phyloP scores from a whole-genome alignment of 2,797 vertebrate genomes.

The Amphiprion clarkii region DNA sequence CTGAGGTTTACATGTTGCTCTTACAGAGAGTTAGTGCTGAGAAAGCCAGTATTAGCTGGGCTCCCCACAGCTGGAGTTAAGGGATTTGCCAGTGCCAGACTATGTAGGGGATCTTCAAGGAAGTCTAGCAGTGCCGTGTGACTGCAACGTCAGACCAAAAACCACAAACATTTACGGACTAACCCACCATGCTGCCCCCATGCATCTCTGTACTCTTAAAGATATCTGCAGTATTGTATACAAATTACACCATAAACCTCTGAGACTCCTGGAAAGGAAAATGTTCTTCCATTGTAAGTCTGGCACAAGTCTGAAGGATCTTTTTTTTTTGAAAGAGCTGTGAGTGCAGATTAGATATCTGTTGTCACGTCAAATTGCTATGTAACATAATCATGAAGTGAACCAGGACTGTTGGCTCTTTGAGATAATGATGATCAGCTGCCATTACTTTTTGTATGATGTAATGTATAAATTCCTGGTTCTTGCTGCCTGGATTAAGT shows the following conservation, averaged over 20 bases:
- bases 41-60: slow-evolving; percentile 60
- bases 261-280: slow-evolving; percentile 62
- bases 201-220: slow-evolving; percentile 48
- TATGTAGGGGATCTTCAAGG: slow-evolving; percentile 66
- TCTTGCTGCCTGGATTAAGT: slow-evolving; percentile 20
- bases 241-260: slow-evolving; percentile 70
- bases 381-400: slow-evolving; percentile 41
- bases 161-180: slow-evolving; percentile 70
- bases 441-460: slow-evolving; percentile 32
- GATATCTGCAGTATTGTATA: slow-evolving; percentile 65
- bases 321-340: slow-evolving; percentile 22
- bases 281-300: slow-evolving; percentile 38
- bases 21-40: slow-evolving; percentile 63
- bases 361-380: slow-evolving; percentile 13
- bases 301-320: slow-evolving; percentile 29
- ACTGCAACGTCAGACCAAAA: slow-evolving; percentile 67
- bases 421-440: slow-evolving; percentile 35
- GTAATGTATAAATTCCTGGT: slow-evolving; percentile 9
- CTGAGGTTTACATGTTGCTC: slow-evolving; percentile 69
- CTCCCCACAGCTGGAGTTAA: slow-evolving; percentile 68
- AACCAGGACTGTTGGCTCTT: slow-evolving; percentile 31
- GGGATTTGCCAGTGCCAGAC: slow-evolving; percentile 57
- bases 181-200: slow-evolving; percentile 35
- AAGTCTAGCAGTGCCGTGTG: slow-evolving; percentile 65
- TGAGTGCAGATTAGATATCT: slow-evolving; percentile 35